Evolutionary conservation across 2,888 invertebrate genomes (phyloP), one percentile per base, ranked within the genome.

Genomic region (Elysia crispata): DNA sequence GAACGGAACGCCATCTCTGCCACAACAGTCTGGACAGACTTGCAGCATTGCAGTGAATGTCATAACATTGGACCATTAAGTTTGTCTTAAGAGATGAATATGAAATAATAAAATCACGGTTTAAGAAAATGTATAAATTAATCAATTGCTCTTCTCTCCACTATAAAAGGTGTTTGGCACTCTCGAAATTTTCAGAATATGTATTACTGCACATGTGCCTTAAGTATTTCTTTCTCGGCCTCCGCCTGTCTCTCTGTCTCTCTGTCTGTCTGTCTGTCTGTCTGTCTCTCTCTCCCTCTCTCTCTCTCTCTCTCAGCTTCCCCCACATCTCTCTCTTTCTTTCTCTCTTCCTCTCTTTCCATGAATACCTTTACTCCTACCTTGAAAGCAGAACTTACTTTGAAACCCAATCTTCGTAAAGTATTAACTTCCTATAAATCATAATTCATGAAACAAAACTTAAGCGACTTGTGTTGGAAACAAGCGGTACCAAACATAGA

Each of bases 241-340:
- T 49, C 72, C 25, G 49, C 49, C 72, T 49, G n/a, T n/a, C n/a
- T n/a, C n/a, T n/a, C n/a, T n/a, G n/a, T n/a, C n/a, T n/a, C n/a
- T n/a, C n/a, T n/a, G 23, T n/a, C 50, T 49, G 49, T 49, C 72
- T 72, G 49, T 23, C 49, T 49, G 23, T 72, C 72, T 72, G 28
- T 23, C 25, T 49, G 28, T 72, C 50, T 50, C 72, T 50, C 72
- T 50, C 72, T 50, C 50, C 50, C 72, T 72, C 50, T 72, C 49
- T 72, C n/a, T 1, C 23, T 5, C 25, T 41, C 33, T 41, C 3
- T 3, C 33, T 15, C 33, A 31, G 23, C 70, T n/a, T 8, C 33
- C 41, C 41, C 33, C 23, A 8, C 23, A 18, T 33, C 31, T 70
- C 15, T 70, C 54, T 54, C 54, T 54, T 20, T 54, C 54, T 54